Conservation (phyloP, 1,140 invertebrate genomes). For the Idris sp. region DNA sequence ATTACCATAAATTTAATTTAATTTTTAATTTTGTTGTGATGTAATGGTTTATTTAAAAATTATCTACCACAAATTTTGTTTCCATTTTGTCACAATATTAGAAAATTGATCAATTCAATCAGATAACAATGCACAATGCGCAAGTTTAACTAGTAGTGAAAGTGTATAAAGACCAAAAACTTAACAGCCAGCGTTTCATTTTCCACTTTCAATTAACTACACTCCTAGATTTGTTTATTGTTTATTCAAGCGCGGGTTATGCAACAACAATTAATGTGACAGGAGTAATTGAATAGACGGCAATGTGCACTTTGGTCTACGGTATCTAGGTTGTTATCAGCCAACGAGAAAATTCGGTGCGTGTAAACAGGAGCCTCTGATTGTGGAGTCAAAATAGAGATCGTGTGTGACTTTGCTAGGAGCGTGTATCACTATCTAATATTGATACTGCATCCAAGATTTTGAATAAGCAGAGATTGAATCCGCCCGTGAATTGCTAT, state of each 20-base stretch:
- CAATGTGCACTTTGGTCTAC: conserved; percentile 16
- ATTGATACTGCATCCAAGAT: conserved; percentile 36
- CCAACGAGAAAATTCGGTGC: conserved; percentile 22
- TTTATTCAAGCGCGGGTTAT: conserved; percentile 10
- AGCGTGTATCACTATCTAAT: conserved; percentile 32
- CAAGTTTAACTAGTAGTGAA: too few species aligned
- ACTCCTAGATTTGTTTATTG: conserved; percentile 10
- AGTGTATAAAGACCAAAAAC: too few species aligned
- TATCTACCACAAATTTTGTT: too few species aligned
- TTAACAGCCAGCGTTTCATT: too few species aligned
- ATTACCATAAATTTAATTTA: too few species aligned
- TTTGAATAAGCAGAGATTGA: conserved; percentile 27
- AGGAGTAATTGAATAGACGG: conserved; percentile 37
- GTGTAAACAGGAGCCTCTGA: conserved; percentile 10
- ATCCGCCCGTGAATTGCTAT: conserved; percentile 11
- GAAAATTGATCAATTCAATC: too few species aligned
- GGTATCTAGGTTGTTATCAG: conserved; percentile 1
- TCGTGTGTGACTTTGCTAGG: conserved; percentile 3
- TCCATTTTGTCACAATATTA: too few species aligned
- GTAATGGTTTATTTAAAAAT: too few species aligned
- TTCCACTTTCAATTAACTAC: background rate
- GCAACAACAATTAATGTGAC: conserved; percentile 23
- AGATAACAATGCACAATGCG: too few species aligned
- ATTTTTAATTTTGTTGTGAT: too few species aligned
- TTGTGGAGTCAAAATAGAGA: conserved; percentile 12